These are phyloP conservation scores for Sprattus sprattus DNA, from an alignment of 2,113 vertebrate species.

Conservation along the genomic window DNA sequence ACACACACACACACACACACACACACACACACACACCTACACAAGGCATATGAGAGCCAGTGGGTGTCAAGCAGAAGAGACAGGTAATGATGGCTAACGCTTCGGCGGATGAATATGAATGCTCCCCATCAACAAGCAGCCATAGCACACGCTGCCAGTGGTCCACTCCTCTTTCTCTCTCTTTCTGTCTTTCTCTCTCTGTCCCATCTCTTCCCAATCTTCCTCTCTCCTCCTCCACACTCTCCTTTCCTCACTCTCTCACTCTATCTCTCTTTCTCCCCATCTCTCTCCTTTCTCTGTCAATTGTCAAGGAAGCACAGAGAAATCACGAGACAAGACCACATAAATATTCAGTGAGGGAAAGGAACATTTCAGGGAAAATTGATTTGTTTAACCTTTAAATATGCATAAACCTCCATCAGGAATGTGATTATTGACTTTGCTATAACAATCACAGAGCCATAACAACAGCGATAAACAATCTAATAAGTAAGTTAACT, in stretches of 20 bases:
- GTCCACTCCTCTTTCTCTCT: background rate
- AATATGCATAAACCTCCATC: background rate
- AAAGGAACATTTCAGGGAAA: background rate
- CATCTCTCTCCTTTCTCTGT: background rate
- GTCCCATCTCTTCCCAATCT: background rate
- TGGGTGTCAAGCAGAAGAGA: conserved; percentile 53
- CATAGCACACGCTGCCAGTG: background rate
- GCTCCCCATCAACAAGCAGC: conserved; percentile 21
- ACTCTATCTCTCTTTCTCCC: background rate
- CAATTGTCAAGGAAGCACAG: background rate
- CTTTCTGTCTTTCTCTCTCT: background rate
- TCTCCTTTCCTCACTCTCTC: background rate
- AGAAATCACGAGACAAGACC: background rate
- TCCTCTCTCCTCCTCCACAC: background rate
- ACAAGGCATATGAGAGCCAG: conserved; percentile 4
- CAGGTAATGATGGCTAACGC: conserved; percentile 57
- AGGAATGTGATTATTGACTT: background rate
- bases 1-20: background rate
- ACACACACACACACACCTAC: background rate
- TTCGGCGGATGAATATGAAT: conserved; percentile 50
- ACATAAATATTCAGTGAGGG: background rate
- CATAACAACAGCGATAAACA: background rate
- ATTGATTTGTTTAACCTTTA: conserved; percentile 20
- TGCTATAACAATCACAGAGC: background rate
- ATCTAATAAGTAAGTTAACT: background rate